Percentiles rank a stretch among this genome's conserved stretches.
Conservation (phyloP, 2,113 vertebrate species). For the Argyrosomus japonicus region DNA sequence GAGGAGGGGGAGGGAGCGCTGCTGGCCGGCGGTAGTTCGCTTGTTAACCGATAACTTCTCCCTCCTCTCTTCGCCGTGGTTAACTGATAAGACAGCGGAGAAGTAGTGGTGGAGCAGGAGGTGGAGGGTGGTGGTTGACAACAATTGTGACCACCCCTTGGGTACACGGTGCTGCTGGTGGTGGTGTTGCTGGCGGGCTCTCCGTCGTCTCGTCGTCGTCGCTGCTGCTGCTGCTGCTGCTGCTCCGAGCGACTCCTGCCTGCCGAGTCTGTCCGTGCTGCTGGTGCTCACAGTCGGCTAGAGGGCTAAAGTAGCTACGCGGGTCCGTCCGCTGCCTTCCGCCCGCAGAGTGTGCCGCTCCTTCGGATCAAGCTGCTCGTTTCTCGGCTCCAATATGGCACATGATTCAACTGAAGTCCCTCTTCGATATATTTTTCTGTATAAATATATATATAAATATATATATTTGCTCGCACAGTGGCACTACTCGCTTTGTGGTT, state of each 20-base stretch:
- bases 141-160: background rate
- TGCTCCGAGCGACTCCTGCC: conserved; percentile 31
- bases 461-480: conserved; percentile 14
- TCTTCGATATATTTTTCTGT: conserved; percentile 27
- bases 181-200: no score
- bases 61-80: conserved; percentile 24
- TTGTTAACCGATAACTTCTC: conserved; percentile 43
- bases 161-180: background rate
- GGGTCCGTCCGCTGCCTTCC: conserved; percentile 3
- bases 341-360: background rate
- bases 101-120: no score
- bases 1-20: conserved; percentile 38
- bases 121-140: no score
- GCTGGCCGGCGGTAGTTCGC: conserved; percentile 30
- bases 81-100: conserved; percentile 5
- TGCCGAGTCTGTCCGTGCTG: conserved; percentile 26
- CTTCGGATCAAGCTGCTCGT: background rate
- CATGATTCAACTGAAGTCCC: conserved; percentile 12
- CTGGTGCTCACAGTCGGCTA: conserved; percentile 2
- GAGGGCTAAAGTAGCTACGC: no score
- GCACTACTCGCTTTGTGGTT: conserved; percentile 58
- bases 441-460: background rate
- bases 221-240: no score
- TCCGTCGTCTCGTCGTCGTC: no score
- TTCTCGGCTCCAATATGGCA: conserved; percentile 19